phyloP scores from a whole-genome alignment of 2,888 invertebrate genomes.

The Leptinotarsa tumamoca region DNA sequence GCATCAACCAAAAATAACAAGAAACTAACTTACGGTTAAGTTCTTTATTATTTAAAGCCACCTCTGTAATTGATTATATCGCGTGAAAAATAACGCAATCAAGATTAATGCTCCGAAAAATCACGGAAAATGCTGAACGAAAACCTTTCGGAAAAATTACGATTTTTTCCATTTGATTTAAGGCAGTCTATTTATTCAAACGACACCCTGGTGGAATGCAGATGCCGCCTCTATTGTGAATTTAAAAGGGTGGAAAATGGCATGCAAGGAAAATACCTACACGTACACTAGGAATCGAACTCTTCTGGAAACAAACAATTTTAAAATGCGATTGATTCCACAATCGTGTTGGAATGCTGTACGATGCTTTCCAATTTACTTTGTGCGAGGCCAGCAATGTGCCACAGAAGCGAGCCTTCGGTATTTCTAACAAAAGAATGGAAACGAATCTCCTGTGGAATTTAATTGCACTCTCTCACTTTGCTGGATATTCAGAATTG shows the following conservation, averaged over 20 bases:
- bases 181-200: conserved; percentile 8
- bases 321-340: conserved; percentile 45
- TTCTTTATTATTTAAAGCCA: background rate
- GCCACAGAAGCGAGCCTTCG: conserved; percentile 19
- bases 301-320: conserved; percentile 40
- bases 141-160: conserved; percentile 14
- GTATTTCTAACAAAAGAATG: conserved; percentile 10
- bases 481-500: conserved; percentile 9
- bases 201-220: conserved; percentile 4
- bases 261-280: conserved; percentile 20
- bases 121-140: conserved; percentile 9
- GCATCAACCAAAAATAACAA: too few species aligned
- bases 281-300: conserved; percentile 10
- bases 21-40: background rate
- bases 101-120: background rate
- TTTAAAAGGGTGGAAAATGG: conserved; percentile 29
- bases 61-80: background rate
- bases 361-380: conserved; percentile 41
- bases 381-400: conserved; percentile 28
- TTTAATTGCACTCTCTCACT: conserved; percentile 25
- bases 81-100: conserved; percentile 9
- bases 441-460: conserved; percentile 16
- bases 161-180: conserved; percentile 26
- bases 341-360: conserved; percentile 37
- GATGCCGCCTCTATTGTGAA: conserved; percentile 14